Conservation (phyloP, 2,888 invertebrate genomes). For the Automeris io region DNA sequence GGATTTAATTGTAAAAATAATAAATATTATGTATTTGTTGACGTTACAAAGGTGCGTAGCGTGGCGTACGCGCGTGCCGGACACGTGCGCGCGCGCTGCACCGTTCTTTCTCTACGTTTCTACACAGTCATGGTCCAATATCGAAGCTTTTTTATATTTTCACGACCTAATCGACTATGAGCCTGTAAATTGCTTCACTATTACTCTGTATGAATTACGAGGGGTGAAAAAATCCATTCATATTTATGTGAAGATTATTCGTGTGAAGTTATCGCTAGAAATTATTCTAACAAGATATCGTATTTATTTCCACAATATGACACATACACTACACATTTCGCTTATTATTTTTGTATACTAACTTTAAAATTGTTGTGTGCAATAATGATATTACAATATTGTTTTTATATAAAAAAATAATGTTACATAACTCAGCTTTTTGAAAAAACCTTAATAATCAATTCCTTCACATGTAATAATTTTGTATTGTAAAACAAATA, state of each 20-base stretch:
- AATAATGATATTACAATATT: no score
- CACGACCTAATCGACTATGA: slow-evolving; percentile 50
- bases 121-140: slow-evolving; percentile 65
- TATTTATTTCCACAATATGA: no score
- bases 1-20: background rate
- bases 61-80: slow-evolving; percentile 40
- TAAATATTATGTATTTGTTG: slow-evolving; percentile 30
- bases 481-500: no score
- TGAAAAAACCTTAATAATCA: no score
- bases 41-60: slow-evolving; percentile 59
- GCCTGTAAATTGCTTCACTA: slow-evolving; percentile 61
- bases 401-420: no score
- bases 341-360: no score
- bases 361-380: no score
- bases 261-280: slow-evolving; percentile 28
- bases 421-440: no score
- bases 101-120: slow-evolving; percentile 32
- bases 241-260: slow-evolving; percentile 55
- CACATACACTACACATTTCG: no score
- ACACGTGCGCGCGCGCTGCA: slow-evolving; percentile 47
- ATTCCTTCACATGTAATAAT: no score
- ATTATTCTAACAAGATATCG: no score
- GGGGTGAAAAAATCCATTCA: slow-evolving; percentile 47
- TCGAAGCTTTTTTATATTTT: slow-evolving; percentile 34
- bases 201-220: slow-evolving; percentile 38